Evolutionary conservation across 2,888 invertebrate species (phyloP).

Genomic region (Acanthosepion pharaonis): DNA sequence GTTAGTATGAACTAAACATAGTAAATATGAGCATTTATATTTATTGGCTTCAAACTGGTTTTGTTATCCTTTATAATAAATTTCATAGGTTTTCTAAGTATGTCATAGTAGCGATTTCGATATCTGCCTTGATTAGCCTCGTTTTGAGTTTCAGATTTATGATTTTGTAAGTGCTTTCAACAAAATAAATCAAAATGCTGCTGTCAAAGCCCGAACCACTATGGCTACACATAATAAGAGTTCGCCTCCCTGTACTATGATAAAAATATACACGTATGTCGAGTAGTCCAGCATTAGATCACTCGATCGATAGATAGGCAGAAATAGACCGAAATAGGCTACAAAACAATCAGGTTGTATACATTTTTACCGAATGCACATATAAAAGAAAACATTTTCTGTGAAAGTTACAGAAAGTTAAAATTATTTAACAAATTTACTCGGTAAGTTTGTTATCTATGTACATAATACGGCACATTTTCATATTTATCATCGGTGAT

Average conservation of each 20-base stretch:
- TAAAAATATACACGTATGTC: background rate
- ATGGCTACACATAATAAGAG: background rate
- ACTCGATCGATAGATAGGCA: background rate
- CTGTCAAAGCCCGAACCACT: background rate
- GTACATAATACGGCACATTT: too few species aligned
- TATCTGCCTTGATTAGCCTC: background rate
- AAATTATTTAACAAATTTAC: background rate
- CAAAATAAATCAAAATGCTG: background rate
- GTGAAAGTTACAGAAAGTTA: background rate
- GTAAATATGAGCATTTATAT: background rate
- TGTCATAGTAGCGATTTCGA: background rate
- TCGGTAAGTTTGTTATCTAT: too few species aligned
- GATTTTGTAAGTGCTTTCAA: background rate
- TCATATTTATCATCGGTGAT: too few species aligned
- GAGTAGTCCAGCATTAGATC: background rate
- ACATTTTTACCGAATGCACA: background rate
- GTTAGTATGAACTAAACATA: too few species aligned
- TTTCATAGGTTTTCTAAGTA: background rate
- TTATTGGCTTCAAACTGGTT: background rate
- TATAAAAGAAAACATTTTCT: background rate
- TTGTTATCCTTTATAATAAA: background rate
- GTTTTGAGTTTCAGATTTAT: background rate
- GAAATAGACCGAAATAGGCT: background rate
- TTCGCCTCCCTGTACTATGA: background rate
- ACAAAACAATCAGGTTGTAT: background rate